Percentiles rank a stretch among this genome's conserved stretches.
phyloP scores from a whole-genome alignment of 2,797 vertebrate genomes.

The Sebastes elongatus region DNA sequence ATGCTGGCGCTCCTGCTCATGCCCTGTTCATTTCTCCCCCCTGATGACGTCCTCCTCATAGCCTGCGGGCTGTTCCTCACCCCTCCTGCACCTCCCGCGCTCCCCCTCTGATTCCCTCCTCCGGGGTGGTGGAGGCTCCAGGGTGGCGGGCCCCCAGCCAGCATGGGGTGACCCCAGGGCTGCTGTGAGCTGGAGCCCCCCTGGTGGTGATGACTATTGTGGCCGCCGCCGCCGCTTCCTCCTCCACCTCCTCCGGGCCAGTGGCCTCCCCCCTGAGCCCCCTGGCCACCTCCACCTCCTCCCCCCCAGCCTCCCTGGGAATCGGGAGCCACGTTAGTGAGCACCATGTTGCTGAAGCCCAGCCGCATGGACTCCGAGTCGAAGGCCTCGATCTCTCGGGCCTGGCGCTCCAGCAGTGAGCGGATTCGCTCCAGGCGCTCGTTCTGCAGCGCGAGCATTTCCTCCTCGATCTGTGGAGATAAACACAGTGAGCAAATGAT shows the following conservation, averaged over 20 bases:
- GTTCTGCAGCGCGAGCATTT: slow-evolving; percentile 96
- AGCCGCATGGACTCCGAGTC: slow-evolving; percentile 99
- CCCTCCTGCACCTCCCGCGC: slow-evolving; percentile 88
- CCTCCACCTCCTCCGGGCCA: slow-evolving; percentile 72
- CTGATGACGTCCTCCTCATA: slow-evolving; percentile 95
- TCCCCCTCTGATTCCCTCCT: slow-evolving; percentile 91
- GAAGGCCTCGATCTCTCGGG: slow-evolving; percentile 96
- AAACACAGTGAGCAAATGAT: not conserved
- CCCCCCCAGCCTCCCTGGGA: slow-evolving; percentile 92
- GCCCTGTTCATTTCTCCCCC: slow-evolving; percentile 95
- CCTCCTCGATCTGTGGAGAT: slow-evolving; percentile 92
- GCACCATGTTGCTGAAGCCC: slow-evolving; percentile 99
- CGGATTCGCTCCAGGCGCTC: slow-evolving; percentile 97
- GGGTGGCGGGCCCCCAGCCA: slow-evolving; percentile 90
- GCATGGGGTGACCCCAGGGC: slow-evolving; percentile 95
- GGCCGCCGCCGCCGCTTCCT: slow-evolving; percentile 53
- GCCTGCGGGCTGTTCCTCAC: slow-evolving; percentile 98
- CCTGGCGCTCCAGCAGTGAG: slow-evolving; percentile 96
- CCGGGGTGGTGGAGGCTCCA: slow-evolving; percentile 92
- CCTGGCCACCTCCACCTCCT: slow-evolving; percentile 80
- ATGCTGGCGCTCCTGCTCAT: slow-evolving; percentile 99
- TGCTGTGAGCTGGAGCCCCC: slow-evolving; percentile 78
- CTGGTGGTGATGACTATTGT: slow-evolving; percentile 80
- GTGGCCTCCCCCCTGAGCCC: slow-evolving; percentile 71
- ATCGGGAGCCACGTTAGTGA: slow-evolving; percentile 94